Percentiles rank a stretch among this genome's conserved stretches.
phyloP scores from a whole-genome alignment of 2,113 vertebrate species.

The Sinocyclocheilus grahami region DNA sequence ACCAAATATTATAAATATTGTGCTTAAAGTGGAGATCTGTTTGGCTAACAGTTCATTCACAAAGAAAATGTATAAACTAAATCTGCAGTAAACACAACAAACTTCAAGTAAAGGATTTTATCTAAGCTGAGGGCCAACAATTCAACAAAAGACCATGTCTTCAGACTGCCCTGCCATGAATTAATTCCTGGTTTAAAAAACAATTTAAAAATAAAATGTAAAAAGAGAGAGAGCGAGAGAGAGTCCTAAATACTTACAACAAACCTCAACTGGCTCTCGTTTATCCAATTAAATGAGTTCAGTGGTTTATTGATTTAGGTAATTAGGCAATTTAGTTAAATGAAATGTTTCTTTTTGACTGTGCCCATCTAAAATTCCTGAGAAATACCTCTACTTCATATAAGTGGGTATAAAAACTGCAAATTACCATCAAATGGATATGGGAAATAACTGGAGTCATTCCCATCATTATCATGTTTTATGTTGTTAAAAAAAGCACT shows the following conservation, averaged over 20 bases:
- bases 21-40: conserved; percentile 66
- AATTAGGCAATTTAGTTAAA: conserved; percentile 36
- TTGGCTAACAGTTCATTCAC: conserved; percentile 51
- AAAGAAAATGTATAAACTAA: conserved; percentile 42
- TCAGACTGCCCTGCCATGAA: conserved; percentile 3
- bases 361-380: conserved; percentile 30
- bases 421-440: conserved; percentile 4
- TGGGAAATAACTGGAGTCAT: not conserved
- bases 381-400: conserved; percentile 22
- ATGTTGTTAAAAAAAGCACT: not conserved
- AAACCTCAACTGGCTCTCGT: not conserved
- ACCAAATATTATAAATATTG: conserved; percentile 67
- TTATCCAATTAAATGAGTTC: conserved; percentile 11
- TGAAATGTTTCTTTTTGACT: conserved; percentile 34
- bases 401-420: conserved; percentile 5
- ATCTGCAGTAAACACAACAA: conserved; percentile 41
- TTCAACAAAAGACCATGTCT: conserved; percentile 14
- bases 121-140: conserved; percentile 22
- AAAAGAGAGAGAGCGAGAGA: too few species aligned
- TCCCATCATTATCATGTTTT: not conserved
- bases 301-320: conserved; percentile 22
- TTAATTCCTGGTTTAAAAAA: conserved; percentile 9
- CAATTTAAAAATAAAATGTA: not conserved
- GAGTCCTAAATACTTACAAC: not conserved
- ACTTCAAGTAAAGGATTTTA: conserved; percentile 34